Conservation (phyloP, 2,888 invertebrate genomes). For the Sinodicranocentrus sp. region DNA sequence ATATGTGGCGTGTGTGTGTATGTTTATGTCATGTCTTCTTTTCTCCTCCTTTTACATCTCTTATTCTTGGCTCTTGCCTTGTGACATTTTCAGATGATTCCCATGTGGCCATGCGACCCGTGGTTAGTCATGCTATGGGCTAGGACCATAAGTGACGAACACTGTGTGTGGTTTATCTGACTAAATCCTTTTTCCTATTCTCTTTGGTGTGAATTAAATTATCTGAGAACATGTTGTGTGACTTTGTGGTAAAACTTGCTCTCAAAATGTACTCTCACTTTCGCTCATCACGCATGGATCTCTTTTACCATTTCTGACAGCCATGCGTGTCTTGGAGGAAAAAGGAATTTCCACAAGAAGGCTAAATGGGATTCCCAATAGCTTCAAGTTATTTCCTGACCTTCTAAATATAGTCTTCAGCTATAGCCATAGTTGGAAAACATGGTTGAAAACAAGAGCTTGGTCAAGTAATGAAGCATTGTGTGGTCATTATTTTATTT, state of each 20-base stretch:
- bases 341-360: background rate
- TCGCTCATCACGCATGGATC: slow-evolving; percentile 2
- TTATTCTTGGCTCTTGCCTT: background rate
- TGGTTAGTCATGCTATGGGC: slow-evolving; percentile 31
- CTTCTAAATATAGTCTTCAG: background rate
- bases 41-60: slow-evolving; percentile 1
- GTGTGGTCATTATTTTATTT: background rate
- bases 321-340: background rate
- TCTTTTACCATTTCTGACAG: background rate
- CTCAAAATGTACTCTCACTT: background rate
- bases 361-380: background rate
- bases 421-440: too few species aligned
- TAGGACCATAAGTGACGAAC: background rate
- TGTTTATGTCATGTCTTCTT: slow-evolving; percentile 35
- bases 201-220: slow-evolving; percentile 48
- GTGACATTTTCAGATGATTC: slow-evolving; percentile 42
- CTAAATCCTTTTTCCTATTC: slow-evolving; percentile 32
- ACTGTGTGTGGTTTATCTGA: slow-evolving; percentile 9
- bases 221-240: slow-evolving; percentile 20
- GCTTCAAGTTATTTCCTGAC: background rate
- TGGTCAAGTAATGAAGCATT: background rate
- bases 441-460: too few species aligned
- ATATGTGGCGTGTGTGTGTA: slow-evolving; percentile 26
- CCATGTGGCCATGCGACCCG: slow-evolving; percentile 45
- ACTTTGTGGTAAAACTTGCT: background rate